These are phyloP conservation scores for Phocides pigmalion DNA, from an alignment of 1,140 invertebrate genomes.

Conservation along the genomic window DNA sequence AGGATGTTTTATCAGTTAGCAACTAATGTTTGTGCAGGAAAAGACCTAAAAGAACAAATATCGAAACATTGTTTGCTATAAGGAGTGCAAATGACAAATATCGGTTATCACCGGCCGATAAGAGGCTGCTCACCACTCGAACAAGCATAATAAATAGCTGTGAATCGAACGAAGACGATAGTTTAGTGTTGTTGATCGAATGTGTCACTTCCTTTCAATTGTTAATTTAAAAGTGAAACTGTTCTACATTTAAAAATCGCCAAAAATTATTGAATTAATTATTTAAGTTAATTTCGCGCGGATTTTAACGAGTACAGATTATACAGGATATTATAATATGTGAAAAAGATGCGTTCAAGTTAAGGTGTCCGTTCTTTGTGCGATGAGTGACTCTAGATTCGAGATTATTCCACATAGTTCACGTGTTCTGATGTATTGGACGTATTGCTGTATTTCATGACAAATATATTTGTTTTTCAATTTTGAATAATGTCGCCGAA, in stretches of 20 bases:
- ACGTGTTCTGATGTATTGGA: constrained; percentile 52
- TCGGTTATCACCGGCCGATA: constrained; percentile 68
- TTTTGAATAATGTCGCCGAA: constrained; percentile 58
- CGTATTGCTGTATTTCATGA: constrained; percentile 66
- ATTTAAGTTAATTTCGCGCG: too few species aligned
- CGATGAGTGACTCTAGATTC: constrained; percentile 50
- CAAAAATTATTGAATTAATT: too few species aligned
- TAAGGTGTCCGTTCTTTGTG: constrained; percentile 38
- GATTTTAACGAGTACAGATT: constrained; percentile 10
- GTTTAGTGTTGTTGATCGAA: constrained; percentile 40
- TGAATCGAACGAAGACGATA: constrained; percentile 47
- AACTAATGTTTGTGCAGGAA: neutral
- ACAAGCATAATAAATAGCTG: constrained; percentile 59
- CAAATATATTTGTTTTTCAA: constrained; percentile 35
- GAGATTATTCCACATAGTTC: constrained; percentile 56
- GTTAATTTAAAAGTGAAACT: neutral
- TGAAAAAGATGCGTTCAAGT: constrained; percentile 22
- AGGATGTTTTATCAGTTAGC: neutral
- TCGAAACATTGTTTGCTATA: constrained; percentile 36
- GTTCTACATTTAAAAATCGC: neutral
- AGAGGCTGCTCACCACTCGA: constrained; percentile 50
- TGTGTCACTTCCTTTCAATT: constrained; percentile 31
- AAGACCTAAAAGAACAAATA: constrained; percentile 26
- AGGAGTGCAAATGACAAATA: constrained; percentile 64
- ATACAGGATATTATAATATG: neutral